Percentiles rank a stretch among this genome's conserved stretches.
phyloP scores from a whole-genome alignment of 2,113 vertebrate genomes.

The Theristicus caerulescens region DNA sequence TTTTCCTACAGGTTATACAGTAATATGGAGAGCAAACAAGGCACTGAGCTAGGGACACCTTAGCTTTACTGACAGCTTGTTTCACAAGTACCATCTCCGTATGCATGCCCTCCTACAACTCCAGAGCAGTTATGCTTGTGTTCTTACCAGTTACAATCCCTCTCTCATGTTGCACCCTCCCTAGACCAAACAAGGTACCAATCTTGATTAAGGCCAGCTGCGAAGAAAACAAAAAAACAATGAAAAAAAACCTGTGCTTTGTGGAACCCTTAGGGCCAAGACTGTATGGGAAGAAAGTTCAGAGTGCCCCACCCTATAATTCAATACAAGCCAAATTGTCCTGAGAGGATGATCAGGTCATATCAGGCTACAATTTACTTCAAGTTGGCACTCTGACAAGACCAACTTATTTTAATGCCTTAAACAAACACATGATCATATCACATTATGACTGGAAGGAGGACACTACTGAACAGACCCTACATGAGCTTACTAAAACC shows the following conservation, averaged over 20 bases:
- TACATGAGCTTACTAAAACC: background rate
- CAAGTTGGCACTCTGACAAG: background rate
- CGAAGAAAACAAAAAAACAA: background rate
- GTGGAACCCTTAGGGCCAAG: background rate
- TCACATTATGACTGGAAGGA: background rate
- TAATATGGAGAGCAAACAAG: background rate
- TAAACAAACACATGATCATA: background rate
- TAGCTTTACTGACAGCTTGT: background rate
- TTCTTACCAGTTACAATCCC: background rate
- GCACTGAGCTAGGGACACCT: background rate
- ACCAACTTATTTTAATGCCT: background rate
- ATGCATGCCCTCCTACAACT: accelerated
- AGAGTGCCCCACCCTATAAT: background rate
- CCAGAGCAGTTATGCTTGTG: background rate
- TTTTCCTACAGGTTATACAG: background rate
- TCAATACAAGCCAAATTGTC: background rate
- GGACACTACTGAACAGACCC: background rate
- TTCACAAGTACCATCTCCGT: background rate
- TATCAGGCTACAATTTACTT: background rate
- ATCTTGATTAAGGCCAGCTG: background rate
- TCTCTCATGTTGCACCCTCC: background rate
- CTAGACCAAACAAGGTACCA: background rate
- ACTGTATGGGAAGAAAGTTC: background rate
- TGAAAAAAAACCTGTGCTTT: background rate
- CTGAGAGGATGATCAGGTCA: background rate